A percentile compares a stretch with the other conserved stretches of the same genome.
Evolutionary conservation across 2,113 vertebrate genomes (phyloP).

Genomic region (Eretmochelys imbricata): DNA sequence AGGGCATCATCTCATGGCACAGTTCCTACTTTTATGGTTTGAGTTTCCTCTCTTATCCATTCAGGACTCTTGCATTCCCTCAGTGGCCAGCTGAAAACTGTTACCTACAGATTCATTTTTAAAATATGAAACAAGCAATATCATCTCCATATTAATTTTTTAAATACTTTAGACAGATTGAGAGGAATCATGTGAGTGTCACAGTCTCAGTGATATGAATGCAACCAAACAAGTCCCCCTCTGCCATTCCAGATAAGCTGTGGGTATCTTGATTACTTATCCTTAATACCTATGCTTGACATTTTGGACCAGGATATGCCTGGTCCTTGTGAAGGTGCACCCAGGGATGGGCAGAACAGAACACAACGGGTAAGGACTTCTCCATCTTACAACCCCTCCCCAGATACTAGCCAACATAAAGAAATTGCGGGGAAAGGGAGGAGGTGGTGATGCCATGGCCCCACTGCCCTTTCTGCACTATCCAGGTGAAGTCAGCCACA

Average conservation of each 20-base stretch:
- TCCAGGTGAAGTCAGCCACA: rapidly evolving
- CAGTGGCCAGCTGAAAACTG: slow-evolving; percentile 36
- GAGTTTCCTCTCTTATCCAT: not conserved
- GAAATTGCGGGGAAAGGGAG: not conserved
- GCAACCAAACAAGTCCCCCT: not conserved
- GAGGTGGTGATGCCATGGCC: not conserved
- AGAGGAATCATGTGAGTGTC: not conserved
- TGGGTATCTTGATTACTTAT: not conserved
- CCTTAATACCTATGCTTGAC: not conserved
- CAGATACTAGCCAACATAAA: not conserved
- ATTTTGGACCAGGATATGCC: rapidly evolving
- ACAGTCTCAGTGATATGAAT: not conserved
- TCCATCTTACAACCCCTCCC: not conserved
- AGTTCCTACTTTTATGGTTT: not conserved
- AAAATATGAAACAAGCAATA: slow-evolving; percentile 37
- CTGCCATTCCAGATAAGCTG: not conserved
- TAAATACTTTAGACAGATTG: slow-evolving; percentile 13
- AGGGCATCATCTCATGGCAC: not conserved
- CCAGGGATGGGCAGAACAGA: not conserved
- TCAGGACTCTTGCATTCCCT: not conserved
- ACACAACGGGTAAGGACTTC: rapidly evolving
- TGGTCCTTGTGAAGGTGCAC: not conserved
- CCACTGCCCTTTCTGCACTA: not conserved
- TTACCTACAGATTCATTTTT: slow-evolving; percentile 50
- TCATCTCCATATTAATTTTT: slow-evolving; percentile 7